These are phyloP conservation scores for Phragmatobia fuliginosa DNA, from an alignment of 2,888 invertebrate genomes.

Conservation along the genomic window DNA sequence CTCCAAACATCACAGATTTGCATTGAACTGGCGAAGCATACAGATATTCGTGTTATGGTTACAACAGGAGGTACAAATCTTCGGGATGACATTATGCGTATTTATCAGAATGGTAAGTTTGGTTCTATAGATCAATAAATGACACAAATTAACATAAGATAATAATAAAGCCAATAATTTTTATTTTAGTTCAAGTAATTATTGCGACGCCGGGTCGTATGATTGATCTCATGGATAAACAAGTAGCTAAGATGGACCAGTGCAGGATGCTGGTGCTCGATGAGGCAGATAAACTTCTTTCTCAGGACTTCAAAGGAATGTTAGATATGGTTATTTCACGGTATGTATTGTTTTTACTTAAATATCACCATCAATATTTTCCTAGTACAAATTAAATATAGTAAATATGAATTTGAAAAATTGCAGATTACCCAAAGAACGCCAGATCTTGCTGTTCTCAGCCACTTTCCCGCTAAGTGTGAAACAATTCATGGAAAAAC, in stretches of 20 bases:
- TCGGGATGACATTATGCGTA: slow-evolving; percentile 99
- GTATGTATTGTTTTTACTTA: slow-evolving; percentile 50
- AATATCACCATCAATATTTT: not conserved
- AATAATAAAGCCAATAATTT: not conserved
- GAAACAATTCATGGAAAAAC: slow-evolving; percentile 99
- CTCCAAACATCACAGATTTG: slow-evolving; percentile 99
- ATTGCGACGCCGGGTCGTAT: slow-evolving; percentile 99
- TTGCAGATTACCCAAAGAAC: slow-evolving; percentile 94
- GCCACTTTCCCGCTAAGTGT: slow-evolving; percentile 99
- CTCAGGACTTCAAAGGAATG: slow-evolving; percentile 99
- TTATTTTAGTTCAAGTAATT: slow-evolving; percentile 95
- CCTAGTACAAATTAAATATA: no score
- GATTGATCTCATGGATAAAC: slow-evolving; percentile 99
- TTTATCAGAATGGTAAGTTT: slow-evolving; percentile 97
- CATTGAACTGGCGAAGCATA: slow-evolving; percentile 99
- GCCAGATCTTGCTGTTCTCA: slow-evolving; percentile 99
- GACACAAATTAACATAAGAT: not conserved
- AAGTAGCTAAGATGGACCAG: slow-evolving; percentile 96
- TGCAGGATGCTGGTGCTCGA: slow-evolving; percentile 99
- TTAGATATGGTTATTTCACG: slow-evolving; percentile 97
- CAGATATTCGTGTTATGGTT: slow-evolving; percentile 99
- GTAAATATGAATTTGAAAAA: no score
- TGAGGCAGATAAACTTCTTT: slow-evolving; percentile 99
- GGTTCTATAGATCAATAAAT: not conserved
- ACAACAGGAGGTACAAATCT: slow-evolving; percentile 99